Conservation (phyloP, 2,113 vertebrate genomes). For the Leptodactylus fuscus region DNA sequence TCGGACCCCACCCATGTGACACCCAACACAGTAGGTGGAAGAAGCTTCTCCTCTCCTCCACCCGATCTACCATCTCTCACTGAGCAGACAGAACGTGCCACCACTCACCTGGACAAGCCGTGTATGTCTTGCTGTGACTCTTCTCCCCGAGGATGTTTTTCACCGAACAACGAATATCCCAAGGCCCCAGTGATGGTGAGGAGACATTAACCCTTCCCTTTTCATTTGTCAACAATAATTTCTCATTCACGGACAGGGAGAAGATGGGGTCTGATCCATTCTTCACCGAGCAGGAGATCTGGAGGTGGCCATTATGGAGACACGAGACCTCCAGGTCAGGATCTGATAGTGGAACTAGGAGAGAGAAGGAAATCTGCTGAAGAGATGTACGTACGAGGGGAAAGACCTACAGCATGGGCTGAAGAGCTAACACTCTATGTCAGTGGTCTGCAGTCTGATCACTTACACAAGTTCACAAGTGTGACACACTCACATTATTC, state of each 20-base stretch:
- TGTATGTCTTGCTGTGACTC: not conserved
- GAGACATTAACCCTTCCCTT: not conserved
- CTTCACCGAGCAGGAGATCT: not conserved
- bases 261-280: not conserved
- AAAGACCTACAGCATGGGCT: too few relatives aligned
- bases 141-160: not conserved
- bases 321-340: not conserved
- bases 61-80: too few relatives aligned
- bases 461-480: too few relatives aligned
- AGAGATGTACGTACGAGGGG: too few relatives aligned
- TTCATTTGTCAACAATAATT: not conserved
- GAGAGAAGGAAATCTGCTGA: not conserved
- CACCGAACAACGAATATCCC: not conserved
- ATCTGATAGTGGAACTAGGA: not conserved
- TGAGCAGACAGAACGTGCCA: not conserved
- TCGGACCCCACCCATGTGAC: too few relatives aligned
- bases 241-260: not conserved
- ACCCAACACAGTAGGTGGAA: too few relatives aligned
- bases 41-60: too few relatives aligned
- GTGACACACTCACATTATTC: too few relatives aligned
- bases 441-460: too few relatives aligned
- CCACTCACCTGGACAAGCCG: not conserved
- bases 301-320: not conserved
- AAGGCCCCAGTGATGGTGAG: not conserved
- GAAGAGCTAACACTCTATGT: not conserved